phyloP scores from a whole-genome alignment of 2,113 vertebrate species.

The Nymphicus hollandicus region DNA sequence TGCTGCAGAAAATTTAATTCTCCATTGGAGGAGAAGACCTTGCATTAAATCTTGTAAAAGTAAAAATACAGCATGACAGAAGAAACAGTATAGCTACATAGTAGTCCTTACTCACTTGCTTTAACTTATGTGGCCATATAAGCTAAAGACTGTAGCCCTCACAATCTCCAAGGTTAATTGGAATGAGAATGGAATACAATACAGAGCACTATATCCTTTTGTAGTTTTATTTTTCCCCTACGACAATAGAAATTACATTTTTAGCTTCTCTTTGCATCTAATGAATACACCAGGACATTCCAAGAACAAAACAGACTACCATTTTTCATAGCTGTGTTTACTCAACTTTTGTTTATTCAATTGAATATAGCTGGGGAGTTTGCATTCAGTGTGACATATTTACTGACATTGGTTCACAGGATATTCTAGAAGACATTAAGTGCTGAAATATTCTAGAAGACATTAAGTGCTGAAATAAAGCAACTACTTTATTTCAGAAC shows the following conservation, averaged over 20 bases:
- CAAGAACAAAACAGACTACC: background rate
- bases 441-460: background rate
- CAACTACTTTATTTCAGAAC: background rate
- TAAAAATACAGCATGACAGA: background rate
- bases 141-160: background rate
- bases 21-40: background rate
- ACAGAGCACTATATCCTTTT: background rate
- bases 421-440: background rate
- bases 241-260: background rate
- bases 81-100: background rate
- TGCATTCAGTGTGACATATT: background rate
- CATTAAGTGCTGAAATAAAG: conserved; percentile 12
- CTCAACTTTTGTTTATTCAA: conserved; percentile 2
- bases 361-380: background rate
- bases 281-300: conserved; percentile 2
- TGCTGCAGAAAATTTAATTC: background rate
- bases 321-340: conserved; percentile 1
- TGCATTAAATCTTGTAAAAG: background rate
- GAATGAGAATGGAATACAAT: background rate
- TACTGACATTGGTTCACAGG: background rate
- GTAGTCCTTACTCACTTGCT: background rate
- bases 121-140: background rate
- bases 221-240: background rate
- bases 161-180: background rate
- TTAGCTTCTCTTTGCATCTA: background rate